A percentile compares a stretch with the other conserved stretches of the same genome.
These are phyloP conservation scores for Hemicentrotus pulcherrimus DNA, from an alignment of 35 echinoderm and acorn worm species.

Conservation along the genomic window DNA sequence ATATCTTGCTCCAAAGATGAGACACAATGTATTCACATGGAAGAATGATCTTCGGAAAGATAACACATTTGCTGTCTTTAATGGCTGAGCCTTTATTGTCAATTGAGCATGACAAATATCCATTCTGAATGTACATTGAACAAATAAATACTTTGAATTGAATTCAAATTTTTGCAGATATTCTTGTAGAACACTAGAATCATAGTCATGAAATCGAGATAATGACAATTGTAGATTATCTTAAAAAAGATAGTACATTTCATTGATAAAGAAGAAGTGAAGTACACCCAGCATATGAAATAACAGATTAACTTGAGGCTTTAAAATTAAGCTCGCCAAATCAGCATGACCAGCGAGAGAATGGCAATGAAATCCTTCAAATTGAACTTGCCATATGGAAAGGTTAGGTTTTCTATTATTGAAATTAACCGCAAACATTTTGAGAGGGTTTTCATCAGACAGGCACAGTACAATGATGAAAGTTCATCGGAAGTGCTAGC, in stretches of 20 bases:
- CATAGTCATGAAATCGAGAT: background rate
- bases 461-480: background rate
- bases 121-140: too few relatives aligned
- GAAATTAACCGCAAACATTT: conserved; percentile 1
- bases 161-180: too few relatives aligned
- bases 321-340: background rate
- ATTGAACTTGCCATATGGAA: background rate
- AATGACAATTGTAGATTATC: too few relatives aligned
- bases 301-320: background rate
- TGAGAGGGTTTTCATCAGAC: background rate
- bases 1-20: too few relatives aligned
- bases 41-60: too few relatives aligned
- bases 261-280: background rate
- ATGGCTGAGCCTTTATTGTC: too few relatives aligned
- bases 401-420: background rate
- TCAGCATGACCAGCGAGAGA: background rate
- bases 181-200: background rate
- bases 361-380: background rate
- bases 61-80: too few relatives aligned
- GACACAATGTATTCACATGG: too few relatives aligned
- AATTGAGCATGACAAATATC: too few relatives aligned
- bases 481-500: background rate
- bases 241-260: too few relatives aligned
- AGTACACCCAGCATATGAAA: background rate
- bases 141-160: too few relatives aligned